Percentiles rank a stretch among this genome's conserved stretches.
Evolutionary conservation across 2,888 invertebrate genomes (phyloP).

Genomic region (Nomada lathburiana): DNA sequence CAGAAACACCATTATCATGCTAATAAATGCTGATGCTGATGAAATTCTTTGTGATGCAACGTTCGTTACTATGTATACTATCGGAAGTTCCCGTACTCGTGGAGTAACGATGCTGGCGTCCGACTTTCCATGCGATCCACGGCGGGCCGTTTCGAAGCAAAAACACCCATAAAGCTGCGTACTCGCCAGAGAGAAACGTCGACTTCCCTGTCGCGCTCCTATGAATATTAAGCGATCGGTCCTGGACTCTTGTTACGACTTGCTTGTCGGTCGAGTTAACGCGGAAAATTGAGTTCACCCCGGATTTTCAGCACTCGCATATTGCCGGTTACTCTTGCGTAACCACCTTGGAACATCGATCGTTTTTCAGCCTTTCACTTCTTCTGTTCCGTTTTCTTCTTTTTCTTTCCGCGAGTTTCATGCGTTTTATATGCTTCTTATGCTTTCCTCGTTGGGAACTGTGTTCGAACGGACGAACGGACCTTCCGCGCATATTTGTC

Average conservation of each 20-base stretch:
- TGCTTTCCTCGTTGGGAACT: neutral
- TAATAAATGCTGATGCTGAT: slow-evolving; percentile 37
- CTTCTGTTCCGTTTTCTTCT: neutral
- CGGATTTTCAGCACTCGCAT: slow-evolving; percentile 45
- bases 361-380: neutral
- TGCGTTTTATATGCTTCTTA: neutral
- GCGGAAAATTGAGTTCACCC: slow-evolving; percentile 61
- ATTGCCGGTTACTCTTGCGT: slow-evolving; percentile 18
- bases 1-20: slow-evolving; percentile 38
- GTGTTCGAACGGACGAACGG: no score
- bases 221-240: slow-evolving; percentile 66
- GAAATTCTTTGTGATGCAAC: slow-evolving; percentile 41
- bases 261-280: slow-evolving; percentile 57
- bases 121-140: slow-evolving; percentile 47
- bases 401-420: neutral
- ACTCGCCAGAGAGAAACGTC: slow-evolving; percentile 41
- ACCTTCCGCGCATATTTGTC: no score
- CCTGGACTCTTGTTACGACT: slow-evolving; percentile 59
- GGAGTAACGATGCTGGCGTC: slow-evolving; percentile 1
- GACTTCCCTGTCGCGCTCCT: slow-evolving; percentile 45
- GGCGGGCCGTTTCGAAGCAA: slow-evolving; percentile 55
- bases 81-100: slow-evolving; percentile 27
- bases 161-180: slow-evolving; percentile 65
- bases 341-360: slow-evolving; percentile 10
- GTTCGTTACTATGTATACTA: slow-evolving; percentile 16